Evolutionary conservation across 2,888 invertebrate species (phyloP).

Genomic region (Nebria salina): DNA sequence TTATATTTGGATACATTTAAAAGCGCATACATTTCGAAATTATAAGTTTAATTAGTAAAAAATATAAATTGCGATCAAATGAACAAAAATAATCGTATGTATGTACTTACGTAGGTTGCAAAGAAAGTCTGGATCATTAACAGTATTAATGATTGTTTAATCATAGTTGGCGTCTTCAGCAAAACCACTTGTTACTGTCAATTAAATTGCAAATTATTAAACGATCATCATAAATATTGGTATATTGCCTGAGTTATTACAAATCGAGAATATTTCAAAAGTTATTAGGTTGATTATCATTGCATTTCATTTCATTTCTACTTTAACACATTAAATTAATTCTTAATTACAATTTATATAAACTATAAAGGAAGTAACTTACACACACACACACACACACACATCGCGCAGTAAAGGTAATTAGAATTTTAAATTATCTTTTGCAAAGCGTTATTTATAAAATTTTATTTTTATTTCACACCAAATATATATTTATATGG

Average conservation of each 20-base stretch:
- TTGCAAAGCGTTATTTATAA: neutral
- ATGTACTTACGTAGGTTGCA: neutral
- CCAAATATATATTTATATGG: neutral
- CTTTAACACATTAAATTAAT: neutral
- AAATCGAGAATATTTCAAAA: neutral
- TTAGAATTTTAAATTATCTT: neutral
- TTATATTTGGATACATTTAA: no score
- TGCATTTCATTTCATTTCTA: neutral
- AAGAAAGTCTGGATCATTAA: neutral
- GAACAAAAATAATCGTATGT: no score
- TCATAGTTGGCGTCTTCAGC: conserved; percentile 17
- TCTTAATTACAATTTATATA: conserved; percentile 1
- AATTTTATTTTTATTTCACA: neutral
- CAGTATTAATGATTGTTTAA: conserved; percentile 28
- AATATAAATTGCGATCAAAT: no score
- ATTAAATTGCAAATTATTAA: conserved; percentile 30
- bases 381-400: neutral
- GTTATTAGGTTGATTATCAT: neutral
- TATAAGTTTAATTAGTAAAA: no score
- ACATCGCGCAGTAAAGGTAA: neutral
- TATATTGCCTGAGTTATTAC: neutral
- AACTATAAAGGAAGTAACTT: neutral
- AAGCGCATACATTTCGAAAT: no score
- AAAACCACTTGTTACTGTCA: conserved; percentile 27
- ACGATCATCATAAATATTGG: conserved; percentile 14